Evolutionary conservation across 2,113 vertebrate genomes (phyloP).

Genomic region (Prinia subflava): DNA sequence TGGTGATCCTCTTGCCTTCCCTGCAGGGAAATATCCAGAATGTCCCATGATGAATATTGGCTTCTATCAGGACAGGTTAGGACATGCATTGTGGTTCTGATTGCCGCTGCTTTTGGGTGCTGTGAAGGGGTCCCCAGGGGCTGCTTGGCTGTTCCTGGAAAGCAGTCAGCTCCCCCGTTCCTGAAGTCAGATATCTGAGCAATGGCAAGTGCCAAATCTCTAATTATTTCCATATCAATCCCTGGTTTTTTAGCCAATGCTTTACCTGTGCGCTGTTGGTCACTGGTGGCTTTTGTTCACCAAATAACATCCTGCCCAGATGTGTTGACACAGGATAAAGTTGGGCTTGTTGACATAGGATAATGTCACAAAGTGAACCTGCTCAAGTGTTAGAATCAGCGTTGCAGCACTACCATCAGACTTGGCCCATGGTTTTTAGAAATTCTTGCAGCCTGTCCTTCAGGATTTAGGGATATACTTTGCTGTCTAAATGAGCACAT

Average conservation of each 20-base stretch:
- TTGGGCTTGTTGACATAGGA: not conserved
- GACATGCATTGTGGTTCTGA: rapidly evolving
- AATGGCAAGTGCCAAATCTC: not conserved
- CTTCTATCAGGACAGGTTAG: not conserved
- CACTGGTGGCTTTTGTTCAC: not conserved
- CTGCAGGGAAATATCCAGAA: not conserved
- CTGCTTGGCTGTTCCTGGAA: slow-evolving; percentile 3
- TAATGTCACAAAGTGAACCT: not conserved
- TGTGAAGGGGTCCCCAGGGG: not conserved
- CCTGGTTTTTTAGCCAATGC: not conserved
- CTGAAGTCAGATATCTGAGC: not conserved
- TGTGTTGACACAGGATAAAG: not conserved
- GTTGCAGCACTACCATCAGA: rapidly evolving
- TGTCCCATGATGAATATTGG: not conserved
- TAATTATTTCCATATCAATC: not conserved
- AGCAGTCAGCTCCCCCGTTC: not conserved
- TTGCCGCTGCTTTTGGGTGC: not conserved
- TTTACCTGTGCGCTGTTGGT: not conserved
- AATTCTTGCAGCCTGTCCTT: not conserved
- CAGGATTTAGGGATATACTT: not conserved
- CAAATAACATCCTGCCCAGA: not conserved
- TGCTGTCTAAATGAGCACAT: not conserved
- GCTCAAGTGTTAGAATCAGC: not conserved
- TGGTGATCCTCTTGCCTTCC: not conserved
- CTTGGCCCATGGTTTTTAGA: not conserved